Percentiles rank a stretch among this genome's conserved stretches.
phyloP scores from a whole-genome alignment of 2,797 vertebrate species.

The Hyperoplus immaculatus region DNA sequence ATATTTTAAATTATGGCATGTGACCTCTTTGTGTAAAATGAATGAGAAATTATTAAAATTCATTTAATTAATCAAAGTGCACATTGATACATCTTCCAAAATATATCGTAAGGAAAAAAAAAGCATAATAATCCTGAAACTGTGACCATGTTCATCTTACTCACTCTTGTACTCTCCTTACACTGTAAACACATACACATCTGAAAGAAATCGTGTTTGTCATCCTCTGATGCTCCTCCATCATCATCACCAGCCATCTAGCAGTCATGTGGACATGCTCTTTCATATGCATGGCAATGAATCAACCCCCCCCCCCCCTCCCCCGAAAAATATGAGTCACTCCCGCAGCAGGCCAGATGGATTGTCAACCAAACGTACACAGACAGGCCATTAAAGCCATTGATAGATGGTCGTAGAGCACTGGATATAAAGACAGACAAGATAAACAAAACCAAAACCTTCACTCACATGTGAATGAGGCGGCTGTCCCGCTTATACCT shows the following conservation, averaged over 20 bases:
- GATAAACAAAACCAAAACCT: conserved; percentile 52
- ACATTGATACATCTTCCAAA: not conserved
- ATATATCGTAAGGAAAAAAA: no score
- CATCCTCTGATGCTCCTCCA: not conserved
- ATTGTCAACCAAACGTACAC: conserved; percentile 68
- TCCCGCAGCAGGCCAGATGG: conserved; percentile 66
- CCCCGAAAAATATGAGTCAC: conserved; percentile 57
- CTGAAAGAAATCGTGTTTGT: conserved; percentile 6
- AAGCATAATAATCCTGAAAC: not conserved
- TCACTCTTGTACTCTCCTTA: not conserved
- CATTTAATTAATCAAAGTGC: not conserved
- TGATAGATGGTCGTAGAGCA: conserved; percentile 57
- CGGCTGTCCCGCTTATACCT: not conserved
- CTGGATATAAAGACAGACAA: conserved; percentile 52
- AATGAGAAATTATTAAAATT: conserved; percentile 11
- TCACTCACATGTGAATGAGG: conserved; percentile 27
- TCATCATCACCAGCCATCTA: conserved; percentile 31
- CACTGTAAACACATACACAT: conserved; percentile 1
- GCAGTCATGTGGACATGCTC: conserved; percentile 39
- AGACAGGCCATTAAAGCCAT: conserved; percentile 77
- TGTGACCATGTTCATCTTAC: not conserved
- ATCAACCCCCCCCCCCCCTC: conserved; percentile 40
- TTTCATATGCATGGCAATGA: conserved; percentile 64
- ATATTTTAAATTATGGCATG: conserved; percentile 41
- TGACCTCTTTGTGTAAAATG: conserved; percentile 42